A percentile compares a stretch with the other conserved stretches of the same genome.
These are phyloP conservation scores for Nasonia giraulti DNA, from an alignment of 1,140 invertebrate species.

Conservation along the genomic window DNA sequence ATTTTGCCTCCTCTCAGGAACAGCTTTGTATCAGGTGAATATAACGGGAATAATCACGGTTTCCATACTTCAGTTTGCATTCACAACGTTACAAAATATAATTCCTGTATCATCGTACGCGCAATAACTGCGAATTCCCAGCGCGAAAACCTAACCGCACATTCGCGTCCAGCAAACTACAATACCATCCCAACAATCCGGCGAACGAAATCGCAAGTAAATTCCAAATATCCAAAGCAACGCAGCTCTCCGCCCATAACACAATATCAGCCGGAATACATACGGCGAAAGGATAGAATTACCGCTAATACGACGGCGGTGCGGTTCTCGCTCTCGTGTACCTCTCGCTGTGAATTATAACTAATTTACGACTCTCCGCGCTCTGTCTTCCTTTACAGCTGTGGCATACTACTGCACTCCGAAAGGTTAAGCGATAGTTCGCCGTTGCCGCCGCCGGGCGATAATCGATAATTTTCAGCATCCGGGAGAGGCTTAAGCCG, in stretches of 20 bases:
- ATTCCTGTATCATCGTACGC: too few species aligned
- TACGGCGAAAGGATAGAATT: slow-evolving; percentile 28
- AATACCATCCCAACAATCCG: background rate
- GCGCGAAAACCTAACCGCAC: too few species aligned
- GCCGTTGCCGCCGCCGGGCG: background rate
- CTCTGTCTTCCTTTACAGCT: background rate
- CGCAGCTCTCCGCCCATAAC: background rate
- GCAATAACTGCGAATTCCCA: too few species aligned
- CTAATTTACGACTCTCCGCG: background rate
- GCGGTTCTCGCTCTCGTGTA: background rate
- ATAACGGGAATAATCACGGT: too few species aligned
- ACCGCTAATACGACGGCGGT: background rate
- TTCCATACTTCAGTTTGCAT: too few species aligned
- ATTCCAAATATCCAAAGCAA: background rate
- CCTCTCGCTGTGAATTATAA: slow-evolving; percentile 9
- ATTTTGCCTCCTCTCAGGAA: too few species aligned
- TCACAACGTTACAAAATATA: too few species aligned
- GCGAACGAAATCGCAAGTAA: background rate
- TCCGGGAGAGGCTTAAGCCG: slow-evolving; percentile 23
- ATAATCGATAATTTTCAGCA: slow-evolving; percentile 48
- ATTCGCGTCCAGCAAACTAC: too few species aligned
- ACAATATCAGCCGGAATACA: too few species aligned
- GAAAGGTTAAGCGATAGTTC: slow-evolving; percentile 12
- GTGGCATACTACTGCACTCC: background rate
- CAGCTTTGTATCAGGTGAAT: too few species aligned